Percentiles rank a stretch among this genome's conserved stretches.
These are phyloP conservation scores for Slavum lentiscoides DNA, from an alignment of 2,888 invertebrate genomes.

Conservation along the genomic window DNA sequence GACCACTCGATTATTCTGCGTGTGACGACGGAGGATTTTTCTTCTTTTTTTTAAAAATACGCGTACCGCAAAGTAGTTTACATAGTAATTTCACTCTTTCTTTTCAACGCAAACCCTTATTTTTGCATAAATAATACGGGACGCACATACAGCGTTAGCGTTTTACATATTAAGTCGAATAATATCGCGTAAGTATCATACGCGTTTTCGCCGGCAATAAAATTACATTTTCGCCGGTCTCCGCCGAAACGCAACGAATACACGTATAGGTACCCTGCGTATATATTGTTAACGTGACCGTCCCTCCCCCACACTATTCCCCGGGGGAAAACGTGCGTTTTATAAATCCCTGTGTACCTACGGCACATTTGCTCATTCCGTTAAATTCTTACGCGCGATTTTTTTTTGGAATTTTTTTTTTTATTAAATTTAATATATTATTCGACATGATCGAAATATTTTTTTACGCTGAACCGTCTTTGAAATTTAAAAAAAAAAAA, in stretches of 20 bases:
- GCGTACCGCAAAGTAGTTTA: neutral
- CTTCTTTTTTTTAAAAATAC: neutral
- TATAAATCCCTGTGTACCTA: neutral
- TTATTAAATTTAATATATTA: too few species aligned
- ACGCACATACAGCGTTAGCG: neutral
- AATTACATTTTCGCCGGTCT: neutral
- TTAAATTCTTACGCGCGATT: too few species aligned
- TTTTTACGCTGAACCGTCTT: too few species aligned
- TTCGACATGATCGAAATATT: too few species aligned
- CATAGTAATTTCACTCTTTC: neutral
- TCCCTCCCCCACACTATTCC: too few species aligned
- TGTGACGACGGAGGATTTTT: neutral
- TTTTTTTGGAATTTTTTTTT: too few species aligned
- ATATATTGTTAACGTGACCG: too few species aligned
- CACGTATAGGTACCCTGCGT: too few species aligned
- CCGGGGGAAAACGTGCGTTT: too few species aligned
- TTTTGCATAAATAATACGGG: slow-evolving; percentile 9
- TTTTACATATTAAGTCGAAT: neutral
- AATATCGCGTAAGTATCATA: neutral
- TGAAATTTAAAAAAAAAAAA: too few species aligned
- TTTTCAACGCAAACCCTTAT: neutral
- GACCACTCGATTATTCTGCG: neutral
- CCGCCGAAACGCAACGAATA: neutral
- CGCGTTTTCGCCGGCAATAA: neutral
- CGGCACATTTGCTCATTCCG: too few species aligned